A percentile compares a stretch with the other conserved stretches of the same genome.
Conservation (phyloP, 2,113 vertebrate genomes). For the Pteronura brasiliensis region DNA sequence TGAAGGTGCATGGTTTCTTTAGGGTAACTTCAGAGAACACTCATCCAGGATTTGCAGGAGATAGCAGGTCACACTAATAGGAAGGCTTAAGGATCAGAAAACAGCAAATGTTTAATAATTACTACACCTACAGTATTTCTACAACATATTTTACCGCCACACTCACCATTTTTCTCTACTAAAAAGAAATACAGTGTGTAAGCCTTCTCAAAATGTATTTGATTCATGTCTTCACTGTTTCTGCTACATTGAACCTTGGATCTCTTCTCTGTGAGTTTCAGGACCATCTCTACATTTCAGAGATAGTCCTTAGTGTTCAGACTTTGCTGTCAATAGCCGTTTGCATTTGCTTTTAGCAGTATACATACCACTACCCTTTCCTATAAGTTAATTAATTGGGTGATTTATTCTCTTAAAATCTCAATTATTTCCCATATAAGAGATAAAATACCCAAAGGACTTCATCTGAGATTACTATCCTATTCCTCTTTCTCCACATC, state of each 20-base stretch:
- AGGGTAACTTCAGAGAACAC: not conserved
- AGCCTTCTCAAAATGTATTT: not conserved
- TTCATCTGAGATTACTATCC: not conserved
- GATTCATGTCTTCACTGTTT: not conserved
- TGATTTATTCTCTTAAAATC: conserved; percentile 10
- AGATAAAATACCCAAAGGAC: not conserved
- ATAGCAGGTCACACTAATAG: not conserved
- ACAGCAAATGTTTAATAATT: not conserved
- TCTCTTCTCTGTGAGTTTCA: not conserved
- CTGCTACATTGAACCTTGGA: not conserved
- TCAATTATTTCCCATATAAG: not conserved
- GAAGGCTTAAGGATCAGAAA: not conserved
- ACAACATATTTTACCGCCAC: not conserved
- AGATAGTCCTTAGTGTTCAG: not conserved
- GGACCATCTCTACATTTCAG: not conserved
- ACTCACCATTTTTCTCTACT: not conserved
- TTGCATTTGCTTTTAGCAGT: not conserved
- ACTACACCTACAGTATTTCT: not conserved
- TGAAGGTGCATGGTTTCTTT: not conserved
- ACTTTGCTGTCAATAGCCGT: not conserved
- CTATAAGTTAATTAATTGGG: not conserved
- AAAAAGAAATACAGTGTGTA: not conserved
- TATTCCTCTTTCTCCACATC: not conserved
- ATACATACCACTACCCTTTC: not conserved
- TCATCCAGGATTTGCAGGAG: not conserved